Conservation (phyloP, 2,797 vertebrate species). For the Macropus fuliginosus region DNA sequence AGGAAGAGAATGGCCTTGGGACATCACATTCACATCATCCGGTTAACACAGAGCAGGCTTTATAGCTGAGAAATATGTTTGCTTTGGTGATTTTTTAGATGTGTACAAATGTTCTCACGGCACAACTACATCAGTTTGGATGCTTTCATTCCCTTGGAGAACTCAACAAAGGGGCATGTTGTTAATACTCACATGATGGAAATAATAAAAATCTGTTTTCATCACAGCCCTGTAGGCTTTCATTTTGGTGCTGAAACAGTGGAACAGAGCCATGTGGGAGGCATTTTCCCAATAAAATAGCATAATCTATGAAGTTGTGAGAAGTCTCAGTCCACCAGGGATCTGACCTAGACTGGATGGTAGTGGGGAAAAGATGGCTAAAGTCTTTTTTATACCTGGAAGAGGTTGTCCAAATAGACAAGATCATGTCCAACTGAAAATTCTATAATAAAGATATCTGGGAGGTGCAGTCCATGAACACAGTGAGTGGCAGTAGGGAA, state of each 20-base stretch:
- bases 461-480: not conserved
- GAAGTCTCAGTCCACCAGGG: not conserved
- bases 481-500: not conserved
- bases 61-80: slow-evolving; percentile 67
- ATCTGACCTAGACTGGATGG: not conserved
- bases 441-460: not conserved
- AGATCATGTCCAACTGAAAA: not conserved
- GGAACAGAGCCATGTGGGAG: not conserved
- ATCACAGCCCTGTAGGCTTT: slow-evolving; percentile 16
- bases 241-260: slow-evolving; percentile 11
- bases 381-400: not conserved
- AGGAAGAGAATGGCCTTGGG: slow-evolving; percentile 8
- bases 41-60: slow-evolving; percentile 39
- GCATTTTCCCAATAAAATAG: not conserved
- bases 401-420: not conserved
- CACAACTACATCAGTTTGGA: slow-evolving; percentile 69
- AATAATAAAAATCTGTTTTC: slow-evolving; percentile 52
- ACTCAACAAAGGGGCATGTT: slow-evolving; percentile 61
- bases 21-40: slow-evolving; percentile 21
- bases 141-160: slow-evolving; percentile 54
- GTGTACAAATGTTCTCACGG: slow-evolving; percentile 65
- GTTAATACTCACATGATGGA: slow-evolving; percentile 44
- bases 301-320: not conserved
- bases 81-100: slow-evolving; percentile 69
- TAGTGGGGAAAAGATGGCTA: not conserved